A percentile compares a stretch with the other conserved stretches of the same genome.
Evolutionary conservation across 2,888 invertebrate genomes (phyloP).

Genomic region (Aromia moschata): DNA sequence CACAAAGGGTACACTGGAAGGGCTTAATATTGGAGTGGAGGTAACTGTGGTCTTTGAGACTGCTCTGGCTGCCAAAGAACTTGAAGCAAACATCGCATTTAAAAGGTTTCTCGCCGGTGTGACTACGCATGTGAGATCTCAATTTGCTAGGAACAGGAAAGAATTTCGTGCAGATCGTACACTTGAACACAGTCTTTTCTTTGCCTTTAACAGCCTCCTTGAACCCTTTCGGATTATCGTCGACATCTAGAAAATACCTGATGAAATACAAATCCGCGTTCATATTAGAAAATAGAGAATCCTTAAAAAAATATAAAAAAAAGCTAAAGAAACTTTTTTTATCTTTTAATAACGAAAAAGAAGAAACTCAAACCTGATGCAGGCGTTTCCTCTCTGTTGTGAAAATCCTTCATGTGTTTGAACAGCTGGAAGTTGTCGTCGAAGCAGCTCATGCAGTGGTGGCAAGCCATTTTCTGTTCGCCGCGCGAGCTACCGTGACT

Average conservation of each 20-base stretch:
- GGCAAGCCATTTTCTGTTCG: background rate
- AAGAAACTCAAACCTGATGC: background rate
- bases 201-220: constrained; percentile 17
- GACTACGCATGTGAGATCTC: constrained; percentile 29
- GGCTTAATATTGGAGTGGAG: constrained; percentile 28
- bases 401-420: background rate
- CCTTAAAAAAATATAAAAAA: too few species aligned
- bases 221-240: background rate
- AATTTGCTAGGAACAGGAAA: constrained; percentile 30
- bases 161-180: constrained; percentile 26
- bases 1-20: constrained; percentile 18
- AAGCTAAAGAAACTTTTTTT: too few species aligned
- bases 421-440: constrained; percentile 2
- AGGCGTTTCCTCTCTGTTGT: background rate
- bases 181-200: constrained; percentile 25
- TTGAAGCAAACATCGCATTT: constrained; percentile 29
- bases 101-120: constrained; percentile 26
- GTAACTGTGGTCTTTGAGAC: constrained; percentile 26
- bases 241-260: too few species aligned
- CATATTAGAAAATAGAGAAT: too few species aligned
- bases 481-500: background rate
- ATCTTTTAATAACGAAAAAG: too few species aligned
- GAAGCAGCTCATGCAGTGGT: background rate
- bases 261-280: too few species aligned
- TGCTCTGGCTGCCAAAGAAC: constrained; percentile 24